A percentile compares a stretch with the other conserved stretches of the same genome.
These are phyloP conservation scores for Cuculus canorus DNA, from an alignment of 2,797 vertebrate genomes.

Conservation along the genomic window DNA sequence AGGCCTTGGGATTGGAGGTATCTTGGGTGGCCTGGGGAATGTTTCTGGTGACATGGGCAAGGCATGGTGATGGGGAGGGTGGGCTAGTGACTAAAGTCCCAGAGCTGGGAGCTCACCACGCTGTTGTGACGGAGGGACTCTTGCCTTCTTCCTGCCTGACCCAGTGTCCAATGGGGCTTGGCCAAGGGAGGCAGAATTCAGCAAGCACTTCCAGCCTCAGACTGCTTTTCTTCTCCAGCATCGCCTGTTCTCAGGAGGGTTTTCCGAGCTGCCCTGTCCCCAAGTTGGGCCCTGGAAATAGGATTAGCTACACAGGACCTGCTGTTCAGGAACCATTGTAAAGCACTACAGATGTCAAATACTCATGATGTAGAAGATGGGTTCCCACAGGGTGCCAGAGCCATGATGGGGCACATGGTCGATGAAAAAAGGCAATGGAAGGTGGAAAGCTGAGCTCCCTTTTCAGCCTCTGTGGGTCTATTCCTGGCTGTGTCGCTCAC, in stretches of 20 bases:
- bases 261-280: neutral
- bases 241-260: neutral
- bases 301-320: neutral
- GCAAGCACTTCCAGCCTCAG: neutral
- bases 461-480: slow-evolving; percentile 40
- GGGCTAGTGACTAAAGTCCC: neutral
- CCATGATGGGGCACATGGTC: neutral
- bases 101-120: neutral
- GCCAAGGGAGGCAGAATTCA: neutral
- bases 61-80: rapidly evolving
- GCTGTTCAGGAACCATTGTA: neutral
- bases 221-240: neutral
- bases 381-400: neutral
- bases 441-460: slow-evolving; percentile 28
- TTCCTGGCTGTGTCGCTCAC: slow-evolving; percentile 38
- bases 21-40: neutral
- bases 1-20: neutral
- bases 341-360: neutral
- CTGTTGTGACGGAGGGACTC: neutral
- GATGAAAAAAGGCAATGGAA: slow-evolving; percentile 3
- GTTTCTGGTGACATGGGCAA: neutral
- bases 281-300: neutral
- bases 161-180: neutral
- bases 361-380: neutral
- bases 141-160: neutral